Percentiles rank a stretch among this genome's conserved stretches.
phyloP scores from a whole-genome alignment of 2,888 invertebrate genomes.

The Poecilobothrus nobilitatus region DNA sequence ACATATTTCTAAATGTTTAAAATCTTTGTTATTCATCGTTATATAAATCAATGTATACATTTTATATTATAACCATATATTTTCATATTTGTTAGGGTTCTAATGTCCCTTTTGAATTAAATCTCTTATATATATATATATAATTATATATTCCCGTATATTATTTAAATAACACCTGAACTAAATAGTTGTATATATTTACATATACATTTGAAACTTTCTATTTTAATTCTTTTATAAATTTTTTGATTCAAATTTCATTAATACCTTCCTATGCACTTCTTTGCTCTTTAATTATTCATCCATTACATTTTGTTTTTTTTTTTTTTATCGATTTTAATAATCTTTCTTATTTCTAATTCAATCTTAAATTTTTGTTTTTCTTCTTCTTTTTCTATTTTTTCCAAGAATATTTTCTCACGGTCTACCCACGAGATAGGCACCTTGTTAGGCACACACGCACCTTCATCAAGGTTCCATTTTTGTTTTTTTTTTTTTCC shows the following conservation, averaged over 20 bases:
- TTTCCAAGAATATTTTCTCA: conserved; percentile 3
- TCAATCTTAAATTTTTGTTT: neutral
- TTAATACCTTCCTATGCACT: no score
- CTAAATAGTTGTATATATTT: neutral
- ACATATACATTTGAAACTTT: no score
- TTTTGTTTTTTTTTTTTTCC: neutral
- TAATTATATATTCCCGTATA: no score
- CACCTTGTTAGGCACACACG: conserved; percentile 6
- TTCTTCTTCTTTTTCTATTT: neutral
- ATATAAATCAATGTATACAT: no score
- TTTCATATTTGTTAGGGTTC: no score
- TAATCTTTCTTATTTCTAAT: neutral
- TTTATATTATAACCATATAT: no score
- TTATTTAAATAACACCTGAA: neutral
- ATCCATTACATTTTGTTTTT: neutral
- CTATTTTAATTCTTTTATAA: no score
- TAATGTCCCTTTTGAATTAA: no score
- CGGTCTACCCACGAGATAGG: conserved; percentile 6
- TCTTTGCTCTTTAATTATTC: neutral
- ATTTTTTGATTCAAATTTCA: no score
- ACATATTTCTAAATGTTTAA: no score
- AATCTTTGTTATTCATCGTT: no score
- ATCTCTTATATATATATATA: no score
- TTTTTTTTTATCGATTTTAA: neutral
- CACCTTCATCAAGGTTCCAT: neutral